These are phyloP conservation scores for Tenthredo livida DNA, from an alignment of 2,888 invertebrate species.

Conservation along the genomic window DNA sequence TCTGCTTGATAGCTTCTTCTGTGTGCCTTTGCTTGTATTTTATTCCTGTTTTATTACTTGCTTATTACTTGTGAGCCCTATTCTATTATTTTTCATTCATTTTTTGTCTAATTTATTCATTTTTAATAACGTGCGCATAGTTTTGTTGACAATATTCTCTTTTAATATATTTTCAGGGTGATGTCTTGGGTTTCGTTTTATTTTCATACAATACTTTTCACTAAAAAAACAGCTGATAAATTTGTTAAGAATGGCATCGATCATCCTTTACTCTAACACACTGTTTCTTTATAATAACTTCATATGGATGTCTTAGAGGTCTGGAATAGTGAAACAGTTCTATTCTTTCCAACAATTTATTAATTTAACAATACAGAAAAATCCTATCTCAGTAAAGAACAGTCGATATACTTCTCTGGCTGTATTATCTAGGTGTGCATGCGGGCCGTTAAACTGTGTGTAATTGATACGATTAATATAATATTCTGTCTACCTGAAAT, in stretches of 20 bases:
- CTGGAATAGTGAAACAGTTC: background rate
- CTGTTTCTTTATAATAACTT: background rate
- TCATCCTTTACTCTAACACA: background rate
- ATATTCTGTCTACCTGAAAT: background rate
- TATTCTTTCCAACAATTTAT: background rate
- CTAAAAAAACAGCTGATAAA: background rate
- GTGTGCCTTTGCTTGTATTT: slow-evolving; percentile 24
- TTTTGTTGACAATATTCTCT: background rate
- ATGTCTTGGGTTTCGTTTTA: slow-evolving; percentile 7
- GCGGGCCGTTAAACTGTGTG: background rate
- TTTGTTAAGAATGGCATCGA: background rate
- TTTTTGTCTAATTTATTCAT: background rate
- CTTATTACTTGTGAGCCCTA: background rate
- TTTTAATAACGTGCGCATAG: background rate
- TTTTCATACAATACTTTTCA: background rate
- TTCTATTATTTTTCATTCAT: background rate
- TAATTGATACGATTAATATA: background rate
- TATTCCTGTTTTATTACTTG: slow-evolving; percentile 16
- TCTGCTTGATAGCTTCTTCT: slow-evolving; percentile 63
- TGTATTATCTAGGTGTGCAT: background rate
- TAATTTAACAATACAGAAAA: background rate
- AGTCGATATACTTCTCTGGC: background rate
- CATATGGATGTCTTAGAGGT: background rate
- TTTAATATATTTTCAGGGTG: background rate
- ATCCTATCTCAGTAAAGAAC: background rate